Evolutionary conservation across 2,113 vertebrate genomes (phyloP), one percentile per base, ranked within the genome.

Genomic region (Notothenia coriiceps): DNA sequence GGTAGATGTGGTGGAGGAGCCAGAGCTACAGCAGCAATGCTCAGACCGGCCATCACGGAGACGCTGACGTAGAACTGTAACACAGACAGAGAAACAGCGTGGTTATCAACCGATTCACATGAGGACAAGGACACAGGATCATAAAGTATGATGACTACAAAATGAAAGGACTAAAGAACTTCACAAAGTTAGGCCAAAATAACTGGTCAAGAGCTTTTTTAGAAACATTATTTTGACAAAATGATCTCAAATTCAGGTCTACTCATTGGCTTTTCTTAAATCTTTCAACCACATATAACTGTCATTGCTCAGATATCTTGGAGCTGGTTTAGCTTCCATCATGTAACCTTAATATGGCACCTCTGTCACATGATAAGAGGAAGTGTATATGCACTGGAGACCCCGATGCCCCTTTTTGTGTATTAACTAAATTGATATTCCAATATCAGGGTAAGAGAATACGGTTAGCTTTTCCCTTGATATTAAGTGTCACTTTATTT

Each of bases 61-160:
- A 96, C 0, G 3, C 97, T 97, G 13, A 95, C 61, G n/a, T 95
- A 92, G 89, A 98, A 98, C 98, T 99, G 93, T 10, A 94, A 93
- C 70, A 72, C 8, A 88, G 49, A 80, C n/a, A 71, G 59, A 68
- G 5, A 67, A 33, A 25, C 9, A 64, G 46, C 18, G 46, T 1
- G 33, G 14, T 7, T 52, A 46, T 77, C 18, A 60, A 4, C 10
- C 51, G 18, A 64, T 29, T 56, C 3, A 65, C 40, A 62, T 55
- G 17, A 78, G 1, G 47, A 35, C 4, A 22, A 2, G 44, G 4
- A 9, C 44, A 25, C 2, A 10, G 13, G n/a, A 63, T 18, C 11
- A 33, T 11, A 7, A 22, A 2, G 25, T 14, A 2, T 33, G 12
- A 15, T 6, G n/a, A 50, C 18, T 12, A 71, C 17, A 50, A 7